Base-by-base conservation (phyloP, 2,113 vertebrate genomes). In the Scartelaos histophorus region DNA sequence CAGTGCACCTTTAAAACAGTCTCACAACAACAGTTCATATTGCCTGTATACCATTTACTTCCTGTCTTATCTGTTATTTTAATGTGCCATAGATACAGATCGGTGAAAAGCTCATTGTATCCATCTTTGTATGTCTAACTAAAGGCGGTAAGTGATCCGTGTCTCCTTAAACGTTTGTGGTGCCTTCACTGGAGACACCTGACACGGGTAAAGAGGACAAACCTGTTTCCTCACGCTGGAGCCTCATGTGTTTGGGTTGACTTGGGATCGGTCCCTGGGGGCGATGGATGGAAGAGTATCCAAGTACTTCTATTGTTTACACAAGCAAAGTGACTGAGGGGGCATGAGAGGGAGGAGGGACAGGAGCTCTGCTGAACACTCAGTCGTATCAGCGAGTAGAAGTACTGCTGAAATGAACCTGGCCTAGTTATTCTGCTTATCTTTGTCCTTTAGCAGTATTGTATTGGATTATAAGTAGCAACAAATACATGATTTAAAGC, bases 191-290 rank as follows among this genome's bases (percentile, higher is more conserved):
- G 45, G 56, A 76, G 82, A 79, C 73, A 87, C 72, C 29, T 60
- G 73, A 82, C 66, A 85, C 82, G 76, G 54, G 24, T 11, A 76
- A n/a, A 82, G 83, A 71, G 65, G 71, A 62, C 43, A 66, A 84
- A 84, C 85, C 80, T 76, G 85, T 85, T 87, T 9, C 62, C 66
- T 54, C 43, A 34, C 16, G 22, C 72, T 34, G 4, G 17, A 12
- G 2, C 34, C 34, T 25, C 29, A 34, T 61, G 25, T 61, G 58
- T 61, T 61, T 61, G 15, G 24, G 25, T 29, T 60, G 5, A 60
- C 13, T 29, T 58, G 56, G 19, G 56, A 25, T 58, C 10, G 13
- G 6, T 25, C 3, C 58, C 16, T 9, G 25, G 58, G 57, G 58
- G 56, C 56, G 13, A 7, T 24, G 13, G 58, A 34, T 61, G 25